Evolutionary conservation across 2,888 invertebrate species (phyloP).

Genomic region (Epirrhoe tristata): DNA sequence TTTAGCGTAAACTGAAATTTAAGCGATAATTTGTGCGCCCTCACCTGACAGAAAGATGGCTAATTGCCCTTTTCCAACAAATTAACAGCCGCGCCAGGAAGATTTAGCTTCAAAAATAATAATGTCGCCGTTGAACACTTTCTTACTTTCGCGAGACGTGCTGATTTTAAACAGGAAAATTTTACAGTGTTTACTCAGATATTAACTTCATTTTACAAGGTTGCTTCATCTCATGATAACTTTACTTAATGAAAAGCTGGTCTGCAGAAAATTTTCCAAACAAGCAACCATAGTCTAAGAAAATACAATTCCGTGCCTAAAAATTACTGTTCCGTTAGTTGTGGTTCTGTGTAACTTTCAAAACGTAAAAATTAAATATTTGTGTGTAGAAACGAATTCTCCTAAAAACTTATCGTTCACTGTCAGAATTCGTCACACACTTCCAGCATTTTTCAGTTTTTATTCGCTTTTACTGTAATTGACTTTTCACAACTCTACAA

Average conservation of each 20-base stretch:
- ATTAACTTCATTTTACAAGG: neutral
- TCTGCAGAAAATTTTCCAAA: neutral
- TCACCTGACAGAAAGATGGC: conserved; percentile 60
- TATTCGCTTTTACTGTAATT: conserved; percentile 23
- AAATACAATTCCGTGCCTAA: too few relatives aligned
- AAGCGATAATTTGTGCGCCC: conserved; percentile 62
- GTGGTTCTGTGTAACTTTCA: too few relatives aligned
- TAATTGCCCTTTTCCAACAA: conserved; percentile 62
- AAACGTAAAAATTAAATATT: neutral
- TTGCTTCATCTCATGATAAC: neutral
- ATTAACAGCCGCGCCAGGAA: conserved; percentile 53
- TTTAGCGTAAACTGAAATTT: conserved; percentile 60
- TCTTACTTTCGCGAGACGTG: conserved; percentile 28
- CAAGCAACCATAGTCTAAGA: neutral
- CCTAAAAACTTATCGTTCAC: neutral
- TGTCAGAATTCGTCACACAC: conserved; percentile 25
- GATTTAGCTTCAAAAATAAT: conserved; percentile 37
- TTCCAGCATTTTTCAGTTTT: conserved; percentile 21
- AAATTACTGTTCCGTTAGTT: too few relatives aligned
- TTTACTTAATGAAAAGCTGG: neutral
- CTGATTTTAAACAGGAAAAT: conserved; percentile 12
- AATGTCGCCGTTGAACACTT: conserved; percentile 32
- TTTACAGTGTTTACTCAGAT: neutral
- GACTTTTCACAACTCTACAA: conserved; percentile 23
- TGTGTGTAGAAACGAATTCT: neutral